phyloP scores from a whole-genome alignment of 2,888 invertebrate species.

The Ormyrus labotus region DNA sequence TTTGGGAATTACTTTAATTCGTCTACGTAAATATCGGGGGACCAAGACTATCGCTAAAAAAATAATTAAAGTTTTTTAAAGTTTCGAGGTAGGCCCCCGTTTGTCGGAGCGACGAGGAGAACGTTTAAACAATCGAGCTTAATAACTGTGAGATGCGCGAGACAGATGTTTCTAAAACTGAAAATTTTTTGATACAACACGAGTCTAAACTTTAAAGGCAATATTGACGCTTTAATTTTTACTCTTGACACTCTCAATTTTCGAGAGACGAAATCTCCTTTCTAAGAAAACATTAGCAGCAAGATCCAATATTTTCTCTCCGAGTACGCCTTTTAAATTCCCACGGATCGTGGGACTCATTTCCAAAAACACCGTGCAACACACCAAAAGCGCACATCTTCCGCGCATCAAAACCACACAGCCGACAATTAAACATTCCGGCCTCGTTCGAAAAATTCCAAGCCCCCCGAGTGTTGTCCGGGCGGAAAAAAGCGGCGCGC shows the following conservation, averaged over 20 bases:
- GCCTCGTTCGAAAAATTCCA: no score
- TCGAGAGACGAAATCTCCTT: conserved; percentile 26
- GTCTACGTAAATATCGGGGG: no score
- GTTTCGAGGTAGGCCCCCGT: no score
- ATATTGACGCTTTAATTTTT: conserved; percentile 47
- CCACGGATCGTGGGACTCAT: conserved; percentile 43
- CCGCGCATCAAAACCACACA: no score
- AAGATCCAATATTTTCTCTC: conserved; percentile 21
- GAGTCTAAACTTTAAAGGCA: conserved; percentile 26
- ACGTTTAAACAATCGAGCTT: conserved; percentile 3
- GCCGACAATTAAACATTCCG: no score
- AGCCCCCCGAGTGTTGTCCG: not conserved
- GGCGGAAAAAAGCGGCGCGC: no score
- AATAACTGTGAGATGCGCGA: conserved; percentile 29
- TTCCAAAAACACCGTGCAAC: not conserved
- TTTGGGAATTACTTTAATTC: no score
- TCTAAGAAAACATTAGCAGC: conserved; percentile 28
- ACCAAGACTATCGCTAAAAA: no score
- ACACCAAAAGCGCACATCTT: no score
- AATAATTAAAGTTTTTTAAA: no score
- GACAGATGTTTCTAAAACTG: not conserved
- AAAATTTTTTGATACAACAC: conserved; percentile 4
- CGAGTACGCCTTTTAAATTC: conserved; percentile 13
- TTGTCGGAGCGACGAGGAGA: no score
- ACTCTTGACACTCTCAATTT: conserved; percentile 47